Percentiles rank a stretch among this genome's conserved stretches.
Conservation (phyloP, 2,797 vertebrate species). For the Malurus leucopterus region DNA sequence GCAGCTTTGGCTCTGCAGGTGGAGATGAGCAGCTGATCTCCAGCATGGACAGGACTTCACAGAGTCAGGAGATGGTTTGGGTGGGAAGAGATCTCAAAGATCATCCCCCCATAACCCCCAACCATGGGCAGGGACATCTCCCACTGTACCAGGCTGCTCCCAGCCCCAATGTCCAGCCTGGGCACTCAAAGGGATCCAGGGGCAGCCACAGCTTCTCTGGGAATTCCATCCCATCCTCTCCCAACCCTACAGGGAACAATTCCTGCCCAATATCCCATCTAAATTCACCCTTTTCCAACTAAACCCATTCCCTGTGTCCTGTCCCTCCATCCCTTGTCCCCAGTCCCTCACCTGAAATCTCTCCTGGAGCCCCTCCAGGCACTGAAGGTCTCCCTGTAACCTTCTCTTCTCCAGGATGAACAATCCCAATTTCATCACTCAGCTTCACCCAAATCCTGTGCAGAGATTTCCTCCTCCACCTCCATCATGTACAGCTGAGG, state of each 20-base stretch:
- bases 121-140: background rate
- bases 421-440: background rate
- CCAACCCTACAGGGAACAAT: accelerated
- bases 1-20: background rate
- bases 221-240: no score
- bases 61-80: background rate
- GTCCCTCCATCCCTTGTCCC: background rate
- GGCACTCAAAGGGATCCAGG: background rate
- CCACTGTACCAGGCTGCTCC: background rate
- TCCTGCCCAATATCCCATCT: accelerated
- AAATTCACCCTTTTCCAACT: accelerated
- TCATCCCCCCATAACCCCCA: accelerated
- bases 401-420: accelerated
- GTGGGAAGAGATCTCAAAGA: accelerated
- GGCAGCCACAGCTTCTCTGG: background rate
- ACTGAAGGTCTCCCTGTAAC: accelerated
- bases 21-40: no score
- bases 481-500: background rate
- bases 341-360: background rate
- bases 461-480: background rate
- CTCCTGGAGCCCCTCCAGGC: background rate
- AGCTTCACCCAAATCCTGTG: no score
- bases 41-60: background rate
- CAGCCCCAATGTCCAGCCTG: accelerated
- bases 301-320: background rate